Conservation (phyloP, 23 tunicate species). For the Phallusia fumigata region DNA sequence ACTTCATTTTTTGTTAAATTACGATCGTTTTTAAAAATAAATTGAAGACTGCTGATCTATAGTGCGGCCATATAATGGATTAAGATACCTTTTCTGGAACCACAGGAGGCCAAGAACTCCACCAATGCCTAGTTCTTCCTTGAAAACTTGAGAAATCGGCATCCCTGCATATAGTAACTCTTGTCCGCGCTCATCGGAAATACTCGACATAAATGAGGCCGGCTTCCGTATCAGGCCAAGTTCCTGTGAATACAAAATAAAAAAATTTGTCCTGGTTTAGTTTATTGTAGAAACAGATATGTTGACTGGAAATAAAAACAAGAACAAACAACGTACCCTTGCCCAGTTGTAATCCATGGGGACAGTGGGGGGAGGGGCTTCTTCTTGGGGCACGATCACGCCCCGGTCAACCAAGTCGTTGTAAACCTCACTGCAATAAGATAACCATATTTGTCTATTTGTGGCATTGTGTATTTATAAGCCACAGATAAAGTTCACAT, state of each 20-base stretch:
- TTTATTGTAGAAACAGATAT: too few relatives aligned
- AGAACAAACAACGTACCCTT: slow-evolving; percentile 54
- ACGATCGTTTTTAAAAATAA: too few relatives aligned
- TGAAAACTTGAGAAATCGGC: slow-evolving; percentile 95
- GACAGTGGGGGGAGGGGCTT: slow-evolving; percentile 98
- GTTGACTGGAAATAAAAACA: too few relatives aligned
- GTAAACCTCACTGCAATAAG: slow-evolving; percentile 65
- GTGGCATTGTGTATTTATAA: too few relatives aligned
- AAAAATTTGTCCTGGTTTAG: too few relatives aligned
- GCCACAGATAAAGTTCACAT: too few relatives aligned
- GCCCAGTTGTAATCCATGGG: slow-evolving; percentile 99
- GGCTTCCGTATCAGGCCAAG: slow-evolving; percentile 94
- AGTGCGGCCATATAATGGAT: background rate
- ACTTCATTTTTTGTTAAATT: too few relatives aligned
- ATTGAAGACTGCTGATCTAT: too few relatives aligned
- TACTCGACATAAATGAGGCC: slow-evolving; percentile 87
- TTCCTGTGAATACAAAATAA: slow-evolving; percentile 36
- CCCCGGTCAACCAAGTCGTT: slow-evolving; percentile 64
- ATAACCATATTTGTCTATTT: too few relatives aligned
- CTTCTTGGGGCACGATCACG: slow-evolving; percentile 69
- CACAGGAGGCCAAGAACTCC: slow-evolving; percentile 94
- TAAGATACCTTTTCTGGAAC: slow-evolving; percentile 87
- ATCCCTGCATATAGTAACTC: slow-evolving; percentile 97
- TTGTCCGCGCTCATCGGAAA: slow-evolving; percentile 97
- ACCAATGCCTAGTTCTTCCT: slow-evolving; percentile 93